Evolutionary conservation across 1,140 invertebrate species (phyloP).

Genomic region (Himalopsyche phryganea): DNA sequence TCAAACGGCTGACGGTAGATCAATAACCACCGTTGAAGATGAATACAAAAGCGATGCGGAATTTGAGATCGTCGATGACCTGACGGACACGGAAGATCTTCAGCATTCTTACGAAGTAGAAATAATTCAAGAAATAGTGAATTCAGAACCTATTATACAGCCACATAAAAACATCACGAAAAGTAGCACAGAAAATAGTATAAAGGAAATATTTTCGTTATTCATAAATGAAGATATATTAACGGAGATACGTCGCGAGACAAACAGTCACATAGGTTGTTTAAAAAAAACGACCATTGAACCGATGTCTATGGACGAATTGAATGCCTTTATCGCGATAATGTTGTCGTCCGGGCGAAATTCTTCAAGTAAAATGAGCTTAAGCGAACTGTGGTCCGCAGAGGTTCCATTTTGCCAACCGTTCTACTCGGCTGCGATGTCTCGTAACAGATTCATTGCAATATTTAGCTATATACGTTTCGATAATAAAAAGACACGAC

Average conservation of each 20-base stretch:
- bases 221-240: too few relatives aligned
- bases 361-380: not conserved
- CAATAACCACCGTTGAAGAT: too few relatives aligned
- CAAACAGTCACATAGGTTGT: too few relatives aligned
- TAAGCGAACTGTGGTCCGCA: slow-evolving; percentile 3
- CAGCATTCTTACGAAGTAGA: too few relatives aligned
- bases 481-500: slow-evolving; percentile 7
- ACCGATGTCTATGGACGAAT: slow-evolving; percentile 5
- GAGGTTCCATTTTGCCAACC: slow-evolving; percentile 6
- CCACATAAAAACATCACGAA: not conserved
- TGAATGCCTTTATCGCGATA: slow-evolving; percentile 8
- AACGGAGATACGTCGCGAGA: too few relatives aligned
- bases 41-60: not conserved
- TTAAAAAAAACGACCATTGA: slow-evolving; percentile 6
- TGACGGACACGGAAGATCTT: slow-evolving; percentile 9
- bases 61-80: not conserved
- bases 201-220: slow-evolving; percentile 13
- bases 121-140: not conserved
- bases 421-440: slow-evolving; percentile 14
- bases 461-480: slow-evolving; percentile 4
- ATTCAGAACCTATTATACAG: not conserved
- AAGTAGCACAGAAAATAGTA: not conserved
- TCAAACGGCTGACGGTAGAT: too few relatives aligned
- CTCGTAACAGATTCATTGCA: slow-evolving; percentile 7
- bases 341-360: slow-evolving; percentile 5